Percentiles rank a stretch among this genome's conserved stretches.
Conservation (phyloP, 2,797 vertebrate genomes). For the Euthynnus affinis region DNA sequence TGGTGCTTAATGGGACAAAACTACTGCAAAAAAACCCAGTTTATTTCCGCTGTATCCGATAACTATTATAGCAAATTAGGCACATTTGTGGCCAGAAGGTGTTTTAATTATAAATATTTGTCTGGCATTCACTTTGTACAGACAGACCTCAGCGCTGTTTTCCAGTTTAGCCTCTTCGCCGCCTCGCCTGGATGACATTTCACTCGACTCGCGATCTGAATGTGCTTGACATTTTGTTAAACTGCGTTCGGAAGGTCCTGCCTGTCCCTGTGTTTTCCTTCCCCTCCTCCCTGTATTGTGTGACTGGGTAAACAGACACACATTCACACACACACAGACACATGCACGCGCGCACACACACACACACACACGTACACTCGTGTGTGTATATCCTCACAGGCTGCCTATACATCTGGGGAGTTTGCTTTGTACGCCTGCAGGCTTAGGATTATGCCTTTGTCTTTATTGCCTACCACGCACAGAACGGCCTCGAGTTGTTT, state of each 20-base stretch:
- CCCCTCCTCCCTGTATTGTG: conserved; percentile 74
- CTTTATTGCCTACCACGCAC: conserved; percentile 36
- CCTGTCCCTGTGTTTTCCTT: conserved; percentile 70
- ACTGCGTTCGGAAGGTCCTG: conserved; percentile 70
- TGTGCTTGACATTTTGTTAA: conserved; percentile 77
- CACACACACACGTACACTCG: conserved; percentile 2
- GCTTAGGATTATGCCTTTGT: conserved; percentile 63
- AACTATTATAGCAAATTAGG: not conserved
- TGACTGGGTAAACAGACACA: conserved; percentile 57
- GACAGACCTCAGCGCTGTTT: conserved; percentile 31
- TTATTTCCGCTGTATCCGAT: conserved; percentile 8
- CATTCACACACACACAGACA: conserved; percentile 28
- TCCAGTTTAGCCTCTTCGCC: conserved; percentile 24
- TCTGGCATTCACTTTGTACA: conserved; percentile 3
- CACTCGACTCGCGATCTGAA: conserved; percentile 44
- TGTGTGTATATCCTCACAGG: conserved; percentile 39
- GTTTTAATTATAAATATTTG: conserved; percentile 39
- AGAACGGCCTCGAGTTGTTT: conserved; percentile 53
- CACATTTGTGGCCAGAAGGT: conserved; percentile 20
- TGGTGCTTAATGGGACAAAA: conserved; percentile 3
- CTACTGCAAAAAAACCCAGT: not conserved
- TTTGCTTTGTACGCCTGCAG: conserved; percentile 56
- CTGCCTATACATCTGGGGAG: conserved; percentile 56
- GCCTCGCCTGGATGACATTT: conserved; percentile 67
- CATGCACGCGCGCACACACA: conserved; percentile 30